A percentile compares a stretch with the other conserved stretches of the same genome.
Evolutionary conservation across 2,888 invertebrate species (phyloP).

Genomic region (Ferdinandea cuprea): DNA sequence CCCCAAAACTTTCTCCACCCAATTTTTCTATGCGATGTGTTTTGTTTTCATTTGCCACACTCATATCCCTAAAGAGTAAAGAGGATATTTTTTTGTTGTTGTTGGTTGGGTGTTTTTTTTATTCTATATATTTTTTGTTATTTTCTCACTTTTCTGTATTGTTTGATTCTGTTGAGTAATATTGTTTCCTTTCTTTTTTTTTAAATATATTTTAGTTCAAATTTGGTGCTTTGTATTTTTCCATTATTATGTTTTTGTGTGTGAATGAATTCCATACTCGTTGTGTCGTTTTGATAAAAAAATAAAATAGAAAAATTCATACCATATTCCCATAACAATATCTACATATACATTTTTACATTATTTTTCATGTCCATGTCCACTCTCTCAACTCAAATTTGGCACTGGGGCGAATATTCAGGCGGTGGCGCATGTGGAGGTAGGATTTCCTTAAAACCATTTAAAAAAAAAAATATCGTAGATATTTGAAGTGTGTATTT

Average conservation of each 20-base stretch:
- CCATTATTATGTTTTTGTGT: constrained; percentile 68
- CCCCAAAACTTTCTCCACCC: neutral
- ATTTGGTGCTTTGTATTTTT: constrained; percentile 69
- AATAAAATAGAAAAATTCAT: constrained; percentile 47
- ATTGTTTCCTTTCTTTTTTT: constrained; percentile 27
- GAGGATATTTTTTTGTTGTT: constrained; percentile 34
- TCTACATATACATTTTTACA: constrained; percentile 75
- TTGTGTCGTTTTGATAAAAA: constrained; percentile 72
- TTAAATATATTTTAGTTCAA: constrained; percentile 29
- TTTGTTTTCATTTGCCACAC: constrained; percentile 56
- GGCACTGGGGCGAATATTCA: constrained; percentile 74
- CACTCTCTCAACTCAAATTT: constrained; percentile 65
- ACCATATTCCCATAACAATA: constrained; percentile 74
- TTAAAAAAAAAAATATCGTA: constrained; percentile 55
- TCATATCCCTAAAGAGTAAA: constrained; percentile 56
- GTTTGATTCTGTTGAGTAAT: constrained; percentile 32
- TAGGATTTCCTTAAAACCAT: constrained; percentile 71
- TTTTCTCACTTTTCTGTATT: constrained; percentile 30
- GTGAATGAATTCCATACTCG: constrained; percentile 71
- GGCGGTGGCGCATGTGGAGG: constrained; percentile 75
- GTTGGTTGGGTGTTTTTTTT: constrained; percentile 20
- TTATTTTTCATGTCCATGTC: constrained; percentile 75
- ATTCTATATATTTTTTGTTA: constrained; percentile 24
- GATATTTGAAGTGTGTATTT: constrained; percentile 46
- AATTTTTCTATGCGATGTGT: constrained; percentile 36